phyloP scores from a whole-genome alignment of 2,113 vertebrate species.

The Passer montanus region DNA sequence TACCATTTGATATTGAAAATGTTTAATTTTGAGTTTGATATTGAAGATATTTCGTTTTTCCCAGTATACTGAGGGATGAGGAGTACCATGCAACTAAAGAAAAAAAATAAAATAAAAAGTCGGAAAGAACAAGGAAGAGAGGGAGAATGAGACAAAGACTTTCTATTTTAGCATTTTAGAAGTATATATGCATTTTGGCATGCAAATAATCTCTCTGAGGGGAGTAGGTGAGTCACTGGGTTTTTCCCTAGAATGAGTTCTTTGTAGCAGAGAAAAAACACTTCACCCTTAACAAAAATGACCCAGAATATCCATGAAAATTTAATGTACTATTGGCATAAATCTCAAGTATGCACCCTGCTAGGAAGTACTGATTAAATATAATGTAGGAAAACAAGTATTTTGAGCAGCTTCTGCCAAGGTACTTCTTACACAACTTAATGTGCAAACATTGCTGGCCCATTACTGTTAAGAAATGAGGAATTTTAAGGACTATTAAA shows the following conservation, averaged over 20 bases:
- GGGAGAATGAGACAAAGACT: not conserved
- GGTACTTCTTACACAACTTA: conserved; percentile 9
- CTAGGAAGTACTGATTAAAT: not conserved
- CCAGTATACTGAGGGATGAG: not conserved
- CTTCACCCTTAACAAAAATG: not conserved
- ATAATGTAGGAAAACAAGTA: conserved; percentile 14
- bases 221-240: conserved; percentile 5
- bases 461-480: conserved; percentile 61
- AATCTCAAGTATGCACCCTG: conserved; percentile 5
- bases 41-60: not conserved
- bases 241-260: not conserved
- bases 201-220: conserved; percentile 11
- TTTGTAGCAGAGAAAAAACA: conserved; percentile 45
- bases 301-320: conserved; percentile 6
- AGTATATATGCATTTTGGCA: not conserved
- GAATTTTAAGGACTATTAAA: conserved; percentile 78
- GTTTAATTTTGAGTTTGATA: not conserved
- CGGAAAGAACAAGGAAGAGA: not conserved
- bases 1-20: not conserved
- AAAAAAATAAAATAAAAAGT: not conserved
- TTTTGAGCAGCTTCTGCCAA: conserved; percentile 12
- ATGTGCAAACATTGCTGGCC: conserved; percentile 45
- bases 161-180: conserved; percentile 7
- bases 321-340: conserved; percentile 9
- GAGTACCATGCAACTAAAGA: not conserved